Base-by-base conservation (phyloP, 2,888 invertebrate genomes). In the Philopedon plagiatum region DNA sequence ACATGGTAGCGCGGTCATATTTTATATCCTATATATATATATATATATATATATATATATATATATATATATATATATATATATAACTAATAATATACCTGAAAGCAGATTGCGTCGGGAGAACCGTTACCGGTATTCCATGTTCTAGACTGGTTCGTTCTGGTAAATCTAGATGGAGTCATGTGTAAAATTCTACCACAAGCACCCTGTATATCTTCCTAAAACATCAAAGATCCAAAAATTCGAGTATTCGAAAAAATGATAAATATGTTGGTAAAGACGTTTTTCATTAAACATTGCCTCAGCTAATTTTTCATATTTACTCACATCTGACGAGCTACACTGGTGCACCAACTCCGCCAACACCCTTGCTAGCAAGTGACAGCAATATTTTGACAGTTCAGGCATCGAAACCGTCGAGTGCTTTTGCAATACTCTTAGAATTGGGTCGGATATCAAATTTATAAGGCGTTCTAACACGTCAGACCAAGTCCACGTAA, bases 71-170 rank as follows among this genome's bases (percentile, higher is more conserved):
- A 46, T 46, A 18, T 46, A 46, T 15, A 46, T 15, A 18, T 18
- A 46, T 18, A 8, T 8, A 13, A 3, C 13, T 18, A 11, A 51
- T 23, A 21, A 51, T 23, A 21, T 23, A 23, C 58, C 34, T 93
- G 92, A 82, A 98, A 97, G 80, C 95, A 95, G 80, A 99, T 94
- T 0, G 98, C 98, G 86, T 99, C 99, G 0, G 98, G 96, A 8
- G 96, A 96, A 29, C 98, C 98, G 84, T 96, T 97, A 2, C 98
- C 97, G 0, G 98, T 97, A 84, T 98, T 98, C 99, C 99, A 99
- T 0, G 95, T 94, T 49, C 96, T 91, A 57, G 93, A 93, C 77
- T 94, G 92, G 84, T 97, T 97, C 49, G 94, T 93, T 56, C 96
- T 91, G 44, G 95, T 94, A 85, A 98, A 99, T 23, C 98, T 90